phyloP scores from a whole-genome alignment of 2,113 vertebrate genomes.

The Abramis brama region DNA sequence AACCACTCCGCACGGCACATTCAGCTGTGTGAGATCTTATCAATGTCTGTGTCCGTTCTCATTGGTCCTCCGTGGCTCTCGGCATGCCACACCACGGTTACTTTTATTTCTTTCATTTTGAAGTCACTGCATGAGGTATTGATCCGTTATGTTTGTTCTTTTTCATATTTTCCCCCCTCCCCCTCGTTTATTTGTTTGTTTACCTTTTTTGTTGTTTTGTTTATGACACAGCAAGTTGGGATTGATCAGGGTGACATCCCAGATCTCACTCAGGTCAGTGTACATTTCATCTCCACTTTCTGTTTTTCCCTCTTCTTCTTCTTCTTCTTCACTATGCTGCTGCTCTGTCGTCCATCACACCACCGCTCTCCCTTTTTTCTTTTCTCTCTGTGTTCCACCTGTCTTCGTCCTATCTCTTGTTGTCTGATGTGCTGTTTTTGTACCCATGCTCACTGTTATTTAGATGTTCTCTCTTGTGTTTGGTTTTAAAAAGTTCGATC shows the following conservation, averaged over 20 bases:
- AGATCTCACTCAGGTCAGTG: conserved; percentile 96
- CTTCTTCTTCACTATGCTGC: conserved; percentile 33
- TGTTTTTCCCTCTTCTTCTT: conserved; percentile 46
- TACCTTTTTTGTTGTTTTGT: conserved; percentile 61
- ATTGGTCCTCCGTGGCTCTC: conserved; percentile 51
- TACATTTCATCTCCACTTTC: conserved; percentile 74
- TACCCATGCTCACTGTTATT: conserved; percentile 26
- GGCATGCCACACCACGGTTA: conserved; percentile 51
- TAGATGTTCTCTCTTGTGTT: neutral
- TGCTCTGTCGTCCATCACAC: conserved; percentile 16
- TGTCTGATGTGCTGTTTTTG: neutral
- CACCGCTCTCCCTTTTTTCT: conserved; percentile 21
- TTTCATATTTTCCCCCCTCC: conserved; percentile 49
- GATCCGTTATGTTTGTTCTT: conserved; percentile 65
- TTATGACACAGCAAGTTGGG: conserved; percentile 94
- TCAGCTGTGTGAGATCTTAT: conserved; percentile 23
- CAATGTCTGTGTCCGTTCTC: conserved; percentile 32
- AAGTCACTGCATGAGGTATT: conserved; percentile 77
- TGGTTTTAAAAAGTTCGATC: neutral
- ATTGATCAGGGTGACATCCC: conserved; percentile 96
- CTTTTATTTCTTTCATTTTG: conserved; percentile 66
- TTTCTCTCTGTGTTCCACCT: conserved; percentile 19
- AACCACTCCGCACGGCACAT: neutral
- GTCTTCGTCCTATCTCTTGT: conserved; percentile 22
- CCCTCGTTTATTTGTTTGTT: conserved; percentile 46